Evolutionary conservation across 2,888 invertebrate species (phyloP).

Genomic region (Orchestes rusci): DNA sequence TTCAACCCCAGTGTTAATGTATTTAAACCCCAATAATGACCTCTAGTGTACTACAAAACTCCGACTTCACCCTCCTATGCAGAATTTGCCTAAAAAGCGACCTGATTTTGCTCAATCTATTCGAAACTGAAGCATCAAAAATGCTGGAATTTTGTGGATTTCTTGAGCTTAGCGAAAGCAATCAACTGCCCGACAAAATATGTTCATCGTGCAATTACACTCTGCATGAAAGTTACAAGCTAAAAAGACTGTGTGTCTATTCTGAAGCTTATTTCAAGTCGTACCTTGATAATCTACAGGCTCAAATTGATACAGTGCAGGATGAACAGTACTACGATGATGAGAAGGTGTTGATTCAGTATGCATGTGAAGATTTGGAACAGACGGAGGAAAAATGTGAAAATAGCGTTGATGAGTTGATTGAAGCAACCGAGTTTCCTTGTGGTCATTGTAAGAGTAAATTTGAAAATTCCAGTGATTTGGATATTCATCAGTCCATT

Average conservation of each 20-base stretch:
- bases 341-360: conserved; percentile 1
- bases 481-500: conserved; percentile 46
- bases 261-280: conserved; percentile 26
- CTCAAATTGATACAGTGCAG: neutral
- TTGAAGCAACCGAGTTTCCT: too few species aligned
- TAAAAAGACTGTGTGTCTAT: conserved; percentile 32
- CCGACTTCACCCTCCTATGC: too few species aligned
- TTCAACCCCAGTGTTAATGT: too few species aligned
- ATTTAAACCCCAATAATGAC: too few species aligned
- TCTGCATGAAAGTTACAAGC: conserved; percentile 29
- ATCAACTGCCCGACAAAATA: conserved; percentile 30
- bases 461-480: conserved; percentile 41
- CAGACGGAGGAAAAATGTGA: neutral
- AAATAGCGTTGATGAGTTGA: neutral
- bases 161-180: conserved; percentile 23
- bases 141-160: conserved; percentile 25
- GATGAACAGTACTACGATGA: too few species aligned
- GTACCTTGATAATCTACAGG: neutral
- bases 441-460: conserved; percentile 1
- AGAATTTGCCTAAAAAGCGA: conserved; percentile 26
- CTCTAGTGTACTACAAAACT: too few species aligned
- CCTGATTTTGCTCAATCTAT: conserved; percentile 22
- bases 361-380: neutral
- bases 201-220: conserved; percentile 30
- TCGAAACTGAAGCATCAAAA: conserved; percentile 18